A percentile compares a stretch with the other conserved stretches of the same genome.
Evolutionary conservation across 1,140 invertebrate species (phyloP).

Genomic region (Geopemphigus sp.): DNA sequence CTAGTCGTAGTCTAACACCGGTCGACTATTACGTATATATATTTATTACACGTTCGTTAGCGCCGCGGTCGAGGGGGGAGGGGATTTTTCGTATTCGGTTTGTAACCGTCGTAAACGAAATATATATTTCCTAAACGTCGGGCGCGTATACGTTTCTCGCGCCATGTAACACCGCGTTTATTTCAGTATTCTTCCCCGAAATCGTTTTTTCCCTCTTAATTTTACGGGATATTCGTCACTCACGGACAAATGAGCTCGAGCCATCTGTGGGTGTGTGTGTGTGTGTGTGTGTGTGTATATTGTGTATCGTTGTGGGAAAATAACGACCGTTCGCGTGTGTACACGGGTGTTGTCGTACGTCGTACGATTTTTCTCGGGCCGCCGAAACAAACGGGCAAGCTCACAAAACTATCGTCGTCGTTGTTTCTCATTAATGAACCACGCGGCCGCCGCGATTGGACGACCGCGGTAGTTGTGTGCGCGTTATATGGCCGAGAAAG

Average conservation of each 20-base stretch:
- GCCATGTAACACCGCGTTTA: background rate
- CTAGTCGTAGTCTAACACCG: too few relatives aligned
- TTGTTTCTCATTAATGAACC: slow-evolving; percentile 28
- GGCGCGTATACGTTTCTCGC: background rate
- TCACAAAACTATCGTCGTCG: slow-evolving; percentile 30
- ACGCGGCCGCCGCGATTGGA: too few relatives aligned
- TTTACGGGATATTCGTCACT: background rate
- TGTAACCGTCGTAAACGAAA: background rate
- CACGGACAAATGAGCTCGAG: slow-evolving; percentile 14
- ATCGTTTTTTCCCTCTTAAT: background rate
- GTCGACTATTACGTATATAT: too few relatives aligned
- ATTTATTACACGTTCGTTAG: too few relatives aligned
- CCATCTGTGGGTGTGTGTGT: too few relatives aligned
- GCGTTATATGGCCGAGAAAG: too few relatives aligned
- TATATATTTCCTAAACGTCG: too few relatives aligned
- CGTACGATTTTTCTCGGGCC: background rate
- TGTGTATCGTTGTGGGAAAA: background rate
- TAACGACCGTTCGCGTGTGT: background rate
- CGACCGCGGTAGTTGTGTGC: too few relatives aligned
- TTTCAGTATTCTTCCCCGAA: background rate
- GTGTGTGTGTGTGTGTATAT: too few relatives aligned
- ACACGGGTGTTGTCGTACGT: background rate
- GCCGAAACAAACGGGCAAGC: background rate
- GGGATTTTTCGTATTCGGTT: background rate
- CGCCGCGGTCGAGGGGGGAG: background rate